Base-by-base conservation (phyloP, 2,888 invertebrate species). In the Drosophila eohydei region DNA sequence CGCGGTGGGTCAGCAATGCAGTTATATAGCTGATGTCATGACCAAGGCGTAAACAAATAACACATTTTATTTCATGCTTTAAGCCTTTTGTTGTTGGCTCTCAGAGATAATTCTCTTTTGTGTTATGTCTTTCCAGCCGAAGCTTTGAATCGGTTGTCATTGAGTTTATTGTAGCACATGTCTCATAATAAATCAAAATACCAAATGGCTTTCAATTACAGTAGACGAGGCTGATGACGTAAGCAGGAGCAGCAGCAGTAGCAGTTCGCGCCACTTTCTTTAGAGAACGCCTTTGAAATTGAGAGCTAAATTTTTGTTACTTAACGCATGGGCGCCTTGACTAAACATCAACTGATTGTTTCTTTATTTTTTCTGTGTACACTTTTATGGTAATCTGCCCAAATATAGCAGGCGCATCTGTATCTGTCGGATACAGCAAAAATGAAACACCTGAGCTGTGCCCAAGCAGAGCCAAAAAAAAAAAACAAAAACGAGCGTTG, bases 121-220 rank as follows among this genome's bases (percentile, higher is more conserved):
- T 64, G 48, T 74, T 66, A 14, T 26, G 16, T 46, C 12, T 46
- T 60, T 58, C 50, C 68, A 73, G 58, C 65, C 61, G 62, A 68
- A 68, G 64, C 52, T 55, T 61, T 38, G 55, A 26, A 54, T 51
- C 54, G 41, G 36, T 63, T 74, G 89, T 65, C 89, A 78, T 78
- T 86, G 90, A 80, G 54, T 88, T 88, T 80, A 89, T 89, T 86
- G 88, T 89, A 88, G 78, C 90, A 79, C 64, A 83, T 71, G 71
- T 59, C 69, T 75, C 72, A 68, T 61, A 84, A 82, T 80, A 83
- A 84, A 84, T 78, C 75, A 84, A 76, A 75, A 68, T 57, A 61
- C 59, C 57, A 63, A 78, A 64, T 51, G 21, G 21, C 21, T 21
- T 21, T 69, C 62, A 59, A 44, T 50, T 54, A 36, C 36, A 14